Base-by-base conservation (phyloP, 2,797 vertebrate species). In the Knipowitschia caucasica region DNA sequence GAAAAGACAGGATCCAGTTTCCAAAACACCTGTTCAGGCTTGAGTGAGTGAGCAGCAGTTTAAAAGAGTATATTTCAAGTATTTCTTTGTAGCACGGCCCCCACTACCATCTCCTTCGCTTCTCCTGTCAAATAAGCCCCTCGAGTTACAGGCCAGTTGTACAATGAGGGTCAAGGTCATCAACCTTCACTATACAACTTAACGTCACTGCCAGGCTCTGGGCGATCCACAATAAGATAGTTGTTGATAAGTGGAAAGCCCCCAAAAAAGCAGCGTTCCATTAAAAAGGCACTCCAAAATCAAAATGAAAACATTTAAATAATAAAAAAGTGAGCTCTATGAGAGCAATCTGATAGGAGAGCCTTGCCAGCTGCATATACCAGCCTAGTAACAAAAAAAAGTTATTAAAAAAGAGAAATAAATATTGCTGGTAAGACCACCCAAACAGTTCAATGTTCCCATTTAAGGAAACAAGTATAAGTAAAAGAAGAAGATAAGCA, bases 251-350 rank as follows among this genome's bases (percentile, higher is more conserved):
- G 44, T 46, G n/a, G 50, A 87, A 88, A 91, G 90, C 88, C 90
- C 90, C 86, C 86, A 64, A 82, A 91, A 91, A 93, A 95, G 94
- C 93, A 96, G 95, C 94, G 92, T 93, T 95, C 91, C 62, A 76
- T 82, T n/a, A 91, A 93, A 94, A 99, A 98, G 95, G 95, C 95
- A 98, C 95, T 95, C 92, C 93, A 86, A 94, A 97, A 95, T 92
- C 91, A 93, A 93, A 93, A 92, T 73, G 51, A 83, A 91, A 92
- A 92, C 85, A 81, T 81, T 88, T 80, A 87, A 88, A 88, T 85
- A 81, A 85, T 46, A 46, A 46, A 43, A 82, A 85, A 68, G 50
- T 87, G 84, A 83, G 93, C 92, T 95, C 94, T 95, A 91, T 92
- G 91, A 94, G 93, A 94, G 94, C 94, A 93, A 88, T 92, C 88